A percentile compares a stretch with the other conserved stretches of the same genome.
Evolutionary conservation across 2,797 vertebrate genomes (phyloP).

Genomic region (Phalanger gymnotis): DNA sequence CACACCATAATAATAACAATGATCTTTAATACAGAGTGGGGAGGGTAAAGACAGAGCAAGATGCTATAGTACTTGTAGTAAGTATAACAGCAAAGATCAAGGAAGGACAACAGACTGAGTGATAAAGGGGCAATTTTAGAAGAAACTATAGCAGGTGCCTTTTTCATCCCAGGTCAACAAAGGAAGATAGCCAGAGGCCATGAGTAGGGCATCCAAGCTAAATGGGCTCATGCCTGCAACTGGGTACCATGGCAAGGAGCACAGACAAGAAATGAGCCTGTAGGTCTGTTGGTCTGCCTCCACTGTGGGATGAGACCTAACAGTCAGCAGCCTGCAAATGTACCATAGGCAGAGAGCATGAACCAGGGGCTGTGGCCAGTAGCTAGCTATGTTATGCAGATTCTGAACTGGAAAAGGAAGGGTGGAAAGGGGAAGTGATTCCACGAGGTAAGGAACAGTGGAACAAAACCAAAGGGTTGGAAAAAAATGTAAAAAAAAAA

Average conservation of each 20-base stretch:
- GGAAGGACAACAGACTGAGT: neutral
- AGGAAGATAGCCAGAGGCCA: neutral
- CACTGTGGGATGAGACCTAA: neutral
- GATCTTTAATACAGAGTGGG: neutral
- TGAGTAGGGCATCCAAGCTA: neutral
- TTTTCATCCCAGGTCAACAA: neutral
- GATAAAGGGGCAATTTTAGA: neutral
- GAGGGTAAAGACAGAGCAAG: neutral
- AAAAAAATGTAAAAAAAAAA: too few relatives aligned
- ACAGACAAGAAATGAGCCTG: neutral
- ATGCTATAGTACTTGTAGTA: too few relatives aligned
- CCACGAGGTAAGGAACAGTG: too few relatives aligned
- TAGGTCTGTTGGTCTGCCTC: too few relatives aligned
- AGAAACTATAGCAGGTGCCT: too few relatives aligned
- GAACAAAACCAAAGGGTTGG: too few relatives aligned
- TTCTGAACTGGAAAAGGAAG: neutral
- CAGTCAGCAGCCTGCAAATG: too few relatives aligned
- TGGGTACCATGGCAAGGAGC: neutral
- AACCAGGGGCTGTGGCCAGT: too few relatives aligned
- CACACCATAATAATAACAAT: neutral
- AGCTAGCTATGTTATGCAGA: too few relatives aligned
- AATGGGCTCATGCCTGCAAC: neutral
- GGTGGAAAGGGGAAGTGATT: neutral
- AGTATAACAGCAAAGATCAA: too few relatives aligned
- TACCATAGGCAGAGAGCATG: too few relatives aligned